A percentile compares a stretch with the other conserved stretches of the same genome.
Evolutionary conservation across 2,113 vertebrate genomes (phyloP).

Genomic region (Grallaria varia): DNA sequence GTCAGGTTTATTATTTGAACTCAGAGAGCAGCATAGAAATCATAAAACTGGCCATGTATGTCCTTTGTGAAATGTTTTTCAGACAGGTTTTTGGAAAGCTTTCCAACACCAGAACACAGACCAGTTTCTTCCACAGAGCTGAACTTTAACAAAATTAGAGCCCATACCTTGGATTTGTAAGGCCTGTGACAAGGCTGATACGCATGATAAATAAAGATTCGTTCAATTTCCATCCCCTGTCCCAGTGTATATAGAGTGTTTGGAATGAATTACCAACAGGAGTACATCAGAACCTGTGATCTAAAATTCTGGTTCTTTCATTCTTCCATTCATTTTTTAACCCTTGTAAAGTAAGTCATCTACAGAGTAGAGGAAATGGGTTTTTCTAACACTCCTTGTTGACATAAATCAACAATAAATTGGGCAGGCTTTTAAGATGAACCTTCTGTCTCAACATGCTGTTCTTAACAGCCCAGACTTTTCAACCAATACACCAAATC

Average conservation of each 20-base stretch:
- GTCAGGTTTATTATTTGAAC: background rate
- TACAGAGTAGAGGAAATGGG: background rate
- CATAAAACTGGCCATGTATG: background rate
- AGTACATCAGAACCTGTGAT: rapidly evolving
- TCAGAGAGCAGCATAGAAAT: background rate
- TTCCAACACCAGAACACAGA: background rate
- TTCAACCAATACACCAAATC: background rate
- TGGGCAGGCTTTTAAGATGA: background rate
- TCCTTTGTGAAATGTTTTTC: background rate
- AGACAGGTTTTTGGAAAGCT: background rate
- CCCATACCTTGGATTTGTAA: background rate
- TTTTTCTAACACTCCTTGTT: background rate
- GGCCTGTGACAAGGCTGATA: background rate
- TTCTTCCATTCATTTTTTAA: background rate
- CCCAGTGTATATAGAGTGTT: background rate
- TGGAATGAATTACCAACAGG: background rate
- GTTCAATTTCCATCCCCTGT: background rate
- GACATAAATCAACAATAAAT: background rate
- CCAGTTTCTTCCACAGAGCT: background rate
- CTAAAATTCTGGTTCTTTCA: background rate
- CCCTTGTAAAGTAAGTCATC: background rate
- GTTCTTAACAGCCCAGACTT: background rate
- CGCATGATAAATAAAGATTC: background rate
- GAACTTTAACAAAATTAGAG: background rate
- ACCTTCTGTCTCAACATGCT: background rate